Evolutionary conservation across 2,113 vertebrate species (phyloP), one percentile per base, ranked within the genome.

Genomic region (Athene noctua): DNA sequence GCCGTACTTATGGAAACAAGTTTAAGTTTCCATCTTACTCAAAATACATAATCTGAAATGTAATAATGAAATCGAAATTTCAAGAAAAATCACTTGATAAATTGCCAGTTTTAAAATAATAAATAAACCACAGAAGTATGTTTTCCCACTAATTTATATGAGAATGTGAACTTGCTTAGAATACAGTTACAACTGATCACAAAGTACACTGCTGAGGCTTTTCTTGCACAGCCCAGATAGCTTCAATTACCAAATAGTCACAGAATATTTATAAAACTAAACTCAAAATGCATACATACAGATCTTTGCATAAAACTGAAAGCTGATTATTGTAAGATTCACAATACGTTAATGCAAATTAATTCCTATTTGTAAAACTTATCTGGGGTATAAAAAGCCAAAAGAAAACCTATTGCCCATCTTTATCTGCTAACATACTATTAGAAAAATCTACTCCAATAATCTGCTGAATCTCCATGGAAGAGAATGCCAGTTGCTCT

Each of bases 21-120:
- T 97, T 97, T 97, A 97, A 96, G 86, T 95, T 96, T 97, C 92
- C 91, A 97, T 61, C 83, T 95, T 90, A 96, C 94, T 94, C 97
- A 96, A 98, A 97, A 97, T 94, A 98, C 91, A 96, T 98, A 98
- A 98, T 97, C 97, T 96, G 91, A 97, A 98, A 98, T 97, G 97
- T 98, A 98, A 98, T 98, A 98, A 97, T 46, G 44, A 95, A 94
- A 94, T 93, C 65, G 95, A 97, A 96, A 98, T 98, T 96, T 97
- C 96, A 97, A 97, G 94, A 97, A 98, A 92, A 96, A 83, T 88
- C 80, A 96, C 91, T 92, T 94, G 95, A 97, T 95, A 98, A 94
- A 98, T 95, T 96, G 95, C 65, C 79, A 92, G 91, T 92, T 97
- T 94, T 82, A 97, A 97, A 97, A 96, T 94, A 97, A 96, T 82